Evolutionary conservation across 1,140 invertebrate species (phyloP), one percentile per base, ranked within the genome.

Genomic region (Aphidius gifuensis): DNA sequence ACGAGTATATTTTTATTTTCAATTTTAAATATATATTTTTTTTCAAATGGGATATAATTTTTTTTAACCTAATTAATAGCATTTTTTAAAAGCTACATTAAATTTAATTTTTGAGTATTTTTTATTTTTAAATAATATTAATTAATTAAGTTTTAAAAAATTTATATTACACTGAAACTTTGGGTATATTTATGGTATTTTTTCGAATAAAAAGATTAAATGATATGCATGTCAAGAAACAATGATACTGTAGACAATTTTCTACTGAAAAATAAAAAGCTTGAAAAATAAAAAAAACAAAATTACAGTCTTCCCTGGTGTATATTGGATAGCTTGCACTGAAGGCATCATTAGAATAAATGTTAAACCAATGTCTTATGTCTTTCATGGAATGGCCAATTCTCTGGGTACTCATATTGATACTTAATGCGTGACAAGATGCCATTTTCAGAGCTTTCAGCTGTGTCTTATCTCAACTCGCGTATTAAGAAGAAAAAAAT

Each of bases 311-410:
- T 32, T 32, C 23, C 23, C 23, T 32, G 23, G 47, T 56, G 32
- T 61, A 44, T 56, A 55, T n/a, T 50, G 49, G 21, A n/a, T 49
- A 47, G 54, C 57, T 62, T 62, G 44, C 60, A 39, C 60, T 48
- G 51, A 32, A 42, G 48, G 65, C 59, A 64, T 65, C 68, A 69
- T 69, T 66, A 64, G 59, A 67, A 65, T 58, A 54, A 67, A 67
- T 62, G 56, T 66, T 58, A 62, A 64, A 61, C 58, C 53, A 61
- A 67, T 67, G 54, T 56, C 45, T 65, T 65, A 67, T 67, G 54
- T 56, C 45, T 65, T 65, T 62, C 42, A 38, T n/a, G 39, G 53
- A 55, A 55, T 38, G 53, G 53, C 53, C 61, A 65, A 68, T 65
- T 68, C 66, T 64, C 64, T 44, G 58, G 58, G 58, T 60, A 48